phyloP scores from a whole-genome alignment of 2,888 invertebrate genomes.

The Carabus problematicus region DNA sequence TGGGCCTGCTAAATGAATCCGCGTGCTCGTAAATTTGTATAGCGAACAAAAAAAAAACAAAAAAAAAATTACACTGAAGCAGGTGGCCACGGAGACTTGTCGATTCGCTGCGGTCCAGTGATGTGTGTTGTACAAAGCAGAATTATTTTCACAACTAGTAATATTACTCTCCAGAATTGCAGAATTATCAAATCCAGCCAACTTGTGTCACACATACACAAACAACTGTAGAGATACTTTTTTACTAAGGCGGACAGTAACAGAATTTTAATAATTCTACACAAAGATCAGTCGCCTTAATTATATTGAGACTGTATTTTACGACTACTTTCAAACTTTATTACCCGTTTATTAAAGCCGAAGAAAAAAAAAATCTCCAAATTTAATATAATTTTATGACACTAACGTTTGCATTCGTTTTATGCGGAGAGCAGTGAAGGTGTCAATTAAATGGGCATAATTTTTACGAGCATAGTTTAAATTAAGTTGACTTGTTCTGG shows the following conservation, averaged over 20 bases:
- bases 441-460: constrained; percentile 29
- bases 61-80: constrained; percentile 18
- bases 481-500: too few species aligned
- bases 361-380: constrained; percentile 30
- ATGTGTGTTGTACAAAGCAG: not conserved
- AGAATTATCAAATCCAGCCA: too few species aligned
- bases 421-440: constrained; percentile 10
- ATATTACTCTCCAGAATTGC: too few species aligned
- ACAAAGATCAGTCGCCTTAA: constrained; percentile 26
- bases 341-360: constrained; percentile 26
- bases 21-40: constrained; percentile 42
- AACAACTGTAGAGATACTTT: too few species aligned
- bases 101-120: not conserved
- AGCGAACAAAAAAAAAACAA: constrained; percentile 24
- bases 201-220: too few species aligned
- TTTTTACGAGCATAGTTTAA: constrained; percentile 14
- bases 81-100: constrained; percentile 19
- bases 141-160: too few species aligned
- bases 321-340: constrained; percentile 30
- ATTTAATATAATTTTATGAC: constrained; percentile 34
- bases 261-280: constrained; percentile 27
- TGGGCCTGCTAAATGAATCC: constrained; percentile 38
- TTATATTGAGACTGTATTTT: constrained; percentile 25
- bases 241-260: too few species aligned
- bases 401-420: constrained; percentile 23